Evolutionary conservation across 2,888 invertebrate genomes (phyloP).

Genomic region (Sycophila texana): DNA sequence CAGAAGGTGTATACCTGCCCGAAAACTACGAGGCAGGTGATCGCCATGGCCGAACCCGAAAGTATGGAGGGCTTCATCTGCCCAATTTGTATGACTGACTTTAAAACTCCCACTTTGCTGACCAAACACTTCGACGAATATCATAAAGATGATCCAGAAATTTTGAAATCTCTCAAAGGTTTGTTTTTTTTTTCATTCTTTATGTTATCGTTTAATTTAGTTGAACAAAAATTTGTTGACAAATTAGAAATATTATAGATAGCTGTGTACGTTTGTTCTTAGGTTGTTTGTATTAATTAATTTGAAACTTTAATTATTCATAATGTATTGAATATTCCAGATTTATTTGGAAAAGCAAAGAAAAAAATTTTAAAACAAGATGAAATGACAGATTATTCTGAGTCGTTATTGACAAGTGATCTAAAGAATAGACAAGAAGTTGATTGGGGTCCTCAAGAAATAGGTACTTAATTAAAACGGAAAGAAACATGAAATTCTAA

Average conservation of each 20-base stretch:
- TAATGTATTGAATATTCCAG: slow-evolving; percentile 68
- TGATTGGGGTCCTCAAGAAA: slow-evolving; percentile 80
- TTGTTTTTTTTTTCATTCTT: slow-evolving; percentile 59
- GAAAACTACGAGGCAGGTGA: background rate
- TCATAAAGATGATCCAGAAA: slow-evolving; percentile 92
- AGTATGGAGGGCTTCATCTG: slow-evolving; percentile 95
- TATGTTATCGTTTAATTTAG: background rate
- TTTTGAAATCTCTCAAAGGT: slow-evolving; percentile 87
- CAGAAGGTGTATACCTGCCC: too few species aligned
- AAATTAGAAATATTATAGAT: too few species aligned
- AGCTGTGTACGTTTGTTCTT: too few species aligned
- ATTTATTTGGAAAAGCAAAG: slow-evolving; percentile 91
- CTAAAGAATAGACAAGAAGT: slow-evolving; percentile 66
- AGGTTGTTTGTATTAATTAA: too few species aligned
- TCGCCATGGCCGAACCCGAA: slow-evolving; percentile 75
- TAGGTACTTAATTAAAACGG: slow-evolving; percentile 75
- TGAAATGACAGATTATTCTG: slow-evolving; percentile 74
- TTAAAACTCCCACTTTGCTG: slow-evolving; percentile 88
- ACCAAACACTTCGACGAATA: slow-evolving; percentile 92
- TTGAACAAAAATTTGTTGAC: too few species aligned
- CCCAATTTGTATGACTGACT: slow-evolving; percentile 94
- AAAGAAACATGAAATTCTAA: background rate
- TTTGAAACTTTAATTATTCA: background rate
- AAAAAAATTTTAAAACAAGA: slow-evolving; percentile 89
- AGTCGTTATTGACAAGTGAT: slow-evolving; percentile 57